These are phyloP conservation scores for Alfaro cultratus DNA, from an alignment of 2,797 vertebrate genomes.

Conservation along the genomic window DNA sequence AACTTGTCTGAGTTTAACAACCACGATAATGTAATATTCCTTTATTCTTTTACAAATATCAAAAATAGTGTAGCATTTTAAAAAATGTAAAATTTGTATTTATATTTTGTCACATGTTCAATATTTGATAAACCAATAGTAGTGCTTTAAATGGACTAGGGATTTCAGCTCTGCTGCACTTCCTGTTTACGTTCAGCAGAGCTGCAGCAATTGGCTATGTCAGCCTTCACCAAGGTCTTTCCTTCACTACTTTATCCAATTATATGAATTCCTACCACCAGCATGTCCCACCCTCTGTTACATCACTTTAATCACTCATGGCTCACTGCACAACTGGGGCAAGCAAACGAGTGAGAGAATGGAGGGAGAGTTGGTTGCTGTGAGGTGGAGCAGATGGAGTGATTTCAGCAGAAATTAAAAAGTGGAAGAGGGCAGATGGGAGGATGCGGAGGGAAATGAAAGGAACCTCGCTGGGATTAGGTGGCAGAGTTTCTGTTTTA, in stretches of 20 bases:
- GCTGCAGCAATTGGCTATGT: constrained; percentile 45
- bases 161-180: constrained; percentile 31
- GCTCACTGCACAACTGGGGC: constrained; percentile 72
- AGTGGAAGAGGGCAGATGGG: constrained; percentile 18
- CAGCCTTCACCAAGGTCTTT: constrained; percentile 4
- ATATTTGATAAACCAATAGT: not conserved
- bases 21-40: not conserved
- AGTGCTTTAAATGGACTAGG: constrained; percentile 15
- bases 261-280: constrained; percentile 38
- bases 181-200: constrained; percentile 49
- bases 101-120: not conserved
- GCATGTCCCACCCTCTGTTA: constrained; percentile 60
- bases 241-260: constrained; percentile 47
- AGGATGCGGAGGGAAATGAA: constrained; percentile 16
- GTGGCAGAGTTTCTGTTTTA: constrained; percentile 1
- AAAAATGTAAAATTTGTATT: not conserved
- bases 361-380: constrained; percentile 24
- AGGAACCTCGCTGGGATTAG: constrained; percentile 15
- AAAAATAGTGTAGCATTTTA: not conserved
- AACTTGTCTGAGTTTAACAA: not conserved
- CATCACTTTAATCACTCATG: constrained; percentile 73
- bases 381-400: constrained; percentile 50
- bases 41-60: not conserved
- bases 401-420: constrained; percentile 46
- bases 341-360: constrained; percentile 38